Evolutionary conservation across 2,113 vertebrate species (phyloP).

Genomic region (Agapornis roseicollis): DNA sequence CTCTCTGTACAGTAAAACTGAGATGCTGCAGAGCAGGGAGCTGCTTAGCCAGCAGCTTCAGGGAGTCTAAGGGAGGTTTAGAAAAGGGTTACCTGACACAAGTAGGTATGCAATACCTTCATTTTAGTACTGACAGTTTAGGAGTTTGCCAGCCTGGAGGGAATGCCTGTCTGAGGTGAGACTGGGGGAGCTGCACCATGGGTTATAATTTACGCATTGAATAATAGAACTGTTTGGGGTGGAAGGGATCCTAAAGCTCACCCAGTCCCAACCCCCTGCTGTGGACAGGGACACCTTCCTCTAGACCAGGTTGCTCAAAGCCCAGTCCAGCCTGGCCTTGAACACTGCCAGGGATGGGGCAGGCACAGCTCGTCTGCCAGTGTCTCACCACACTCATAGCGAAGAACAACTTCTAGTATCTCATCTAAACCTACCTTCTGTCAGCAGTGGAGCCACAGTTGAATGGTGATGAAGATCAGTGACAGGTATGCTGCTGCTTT

Average conservation of each 20-base stretch:
- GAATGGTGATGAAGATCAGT: not conserved
- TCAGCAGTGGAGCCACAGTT: not conserved
- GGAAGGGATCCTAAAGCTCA: not conserved
- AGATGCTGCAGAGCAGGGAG: not conserved
- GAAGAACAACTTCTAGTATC: not conserved
- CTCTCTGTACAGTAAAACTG: not conserved
- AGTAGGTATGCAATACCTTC: not conserved
- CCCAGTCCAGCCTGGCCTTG: not conserved
- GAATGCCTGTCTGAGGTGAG: not conserved
- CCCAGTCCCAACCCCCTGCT: not conserved
- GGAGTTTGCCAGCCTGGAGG: not conserved
- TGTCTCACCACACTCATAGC: not conserved
- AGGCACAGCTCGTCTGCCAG: not conserved
- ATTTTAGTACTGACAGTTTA: not conserved
- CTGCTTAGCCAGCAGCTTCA: not conserved
- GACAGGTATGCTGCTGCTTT: not conserved
- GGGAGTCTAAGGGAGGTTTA: not conserved
- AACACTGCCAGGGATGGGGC: not conserved
- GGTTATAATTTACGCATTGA: not conserved
- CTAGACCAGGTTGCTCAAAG: not conserved
- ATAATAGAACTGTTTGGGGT: not conserved
- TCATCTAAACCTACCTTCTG: not conserved
- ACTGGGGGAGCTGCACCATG: accelerated
- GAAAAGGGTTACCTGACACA: not conserved
- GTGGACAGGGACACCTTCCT: not conserved